Base-by-base conservation (phyloP, 2,113 vertebrate species). In the Pollimyrus isidori region DNA sequence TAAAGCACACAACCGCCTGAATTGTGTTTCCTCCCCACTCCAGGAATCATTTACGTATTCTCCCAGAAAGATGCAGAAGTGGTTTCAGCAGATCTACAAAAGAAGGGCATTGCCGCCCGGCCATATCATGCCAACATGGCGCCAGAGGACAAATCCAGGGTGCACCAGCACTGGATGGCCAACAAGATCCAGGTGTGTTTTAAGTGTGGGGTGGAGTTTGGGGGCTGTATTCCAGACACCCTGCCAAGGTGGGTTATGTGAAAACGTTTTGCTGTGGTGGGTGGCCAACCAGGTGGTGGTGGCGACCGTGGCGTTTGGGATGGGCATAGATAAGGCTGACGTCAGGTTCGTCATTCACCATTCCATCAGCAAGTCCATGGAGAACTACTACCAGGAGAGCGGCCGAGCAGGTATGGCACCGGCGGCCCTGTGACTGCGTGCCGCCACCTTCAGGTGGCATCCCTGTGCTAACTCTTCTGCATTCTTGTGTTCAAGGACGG, bases 371-470 rank as follows among this genome's bases (percentile, higher is more conserved):
- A 99, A 99, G 92, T 99, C 98, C 52, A 97, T 99, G 89, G 98
- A 99, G 94, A 99, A 99, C 94, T 99, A 99, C 90, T 99, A 99
- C 93, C 98, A 99, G 80, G 98, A 99, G 94, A 99, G 98, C 45
- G 98, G 98, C 0, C 97, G 98, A 4, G 98, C 98, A 96, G 98
- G 98, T 99, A 95, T 17, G 88, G 45, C 50, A 17, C 26, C 10
- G 85, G 49, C 13, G 30, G 42, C 4, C 35, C 3, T 3, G 3
- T 39, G 42, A 39, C 76, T 19, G 7, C 13, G 3, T 10, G 53
- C 2, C 0, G 3, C 7, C 30, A 26, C 26, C 48, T 35, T 10
- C n/a, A 7, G 4, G 11, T 87, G 26, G n/a, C 83, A 48, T 86
- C 19, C 45, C 48, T 86, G 83, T 26, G 11, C 4, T 87, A 13